These are phyloP conservation scores for Synergus laeviventris DNA, from an alignment of 2,888 invertebrate genomes.

Conservation along the genomic window DNA sequence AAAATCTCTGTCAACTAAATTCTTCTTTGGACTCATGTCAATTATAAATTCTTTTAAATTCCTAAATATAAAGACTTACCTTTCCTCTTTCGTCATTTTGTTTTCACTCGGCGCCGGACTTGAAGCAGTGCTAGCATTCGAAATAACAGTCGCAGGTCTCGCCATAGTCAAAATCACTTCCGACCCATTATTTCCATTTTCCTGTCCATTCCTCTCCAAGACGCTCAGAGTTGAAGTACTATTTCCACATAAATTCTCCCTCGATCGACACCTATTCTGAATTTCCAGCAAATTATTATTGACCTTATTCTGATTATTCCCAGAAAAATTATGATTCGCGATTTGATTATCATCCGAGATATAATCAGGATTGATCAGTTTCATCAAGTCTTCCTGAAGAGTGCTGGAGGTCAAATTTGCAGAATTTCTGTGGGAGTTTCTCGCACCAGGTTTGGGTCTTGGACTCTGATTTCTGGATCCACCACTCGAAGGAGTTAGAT, in stretches of 20 bases:
- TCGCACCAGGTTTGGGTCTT: slow-evolving; percentile 79
- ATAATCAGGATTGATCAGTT: slow-evolving; percentile 88
- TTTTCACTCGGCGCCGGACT: slow-evolving; percentile 79
- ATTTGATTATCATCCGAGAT: slow-evolving; percentile 71
- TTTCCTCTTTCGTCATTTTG: slow-evolving; percentile 79
- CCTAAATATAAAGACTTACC: slow-evolving; percentile 64
- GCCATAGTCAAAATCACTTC: slow-evolving; percentile 83
- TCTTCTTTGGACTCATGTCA: not conserved
- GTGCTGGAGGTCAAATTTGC: slow-evolving; percentile 81
- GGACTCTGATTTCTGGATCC: slow-evolving; percentile 81
- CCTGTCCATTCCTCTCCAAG: slow-evolving; percentile 66
- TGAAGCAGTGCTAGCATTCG: slow-evolving; percentile 80
- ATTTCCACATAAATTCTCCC: slow-evolving; percentile 74
- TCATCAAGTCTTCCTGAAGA: slow-evolving; percentile 90
- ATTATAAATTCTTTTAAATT: not conserved
- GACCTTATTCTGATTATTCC: slow-evolving; percentile 74
- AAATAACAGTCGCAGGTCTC: slow-evolving; percentile 82
- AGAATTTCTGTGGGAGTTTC: slow-evolving; percentile 79
- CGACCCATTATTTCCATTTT: slow-evolving; percentile 71
- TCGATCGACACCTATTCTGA: slow-evolving; percentile 73
- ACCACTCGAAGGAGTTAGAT: slow-evolving; percentile 76
- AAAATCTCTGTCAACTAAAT: not conserved
- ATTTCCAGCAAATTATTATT: slow-evolving; percentile 72
- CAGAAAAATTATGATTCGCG: slow-evolving; percentile 67
- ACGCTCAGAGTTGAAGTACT: slow-evolving; percentile 71